Percentiles rank a stretch among this genome's conserved stretches.
Conservation (phyloP, 2,113 vertebrate genomes). For the Dryoscopus gambensis region DNA sequence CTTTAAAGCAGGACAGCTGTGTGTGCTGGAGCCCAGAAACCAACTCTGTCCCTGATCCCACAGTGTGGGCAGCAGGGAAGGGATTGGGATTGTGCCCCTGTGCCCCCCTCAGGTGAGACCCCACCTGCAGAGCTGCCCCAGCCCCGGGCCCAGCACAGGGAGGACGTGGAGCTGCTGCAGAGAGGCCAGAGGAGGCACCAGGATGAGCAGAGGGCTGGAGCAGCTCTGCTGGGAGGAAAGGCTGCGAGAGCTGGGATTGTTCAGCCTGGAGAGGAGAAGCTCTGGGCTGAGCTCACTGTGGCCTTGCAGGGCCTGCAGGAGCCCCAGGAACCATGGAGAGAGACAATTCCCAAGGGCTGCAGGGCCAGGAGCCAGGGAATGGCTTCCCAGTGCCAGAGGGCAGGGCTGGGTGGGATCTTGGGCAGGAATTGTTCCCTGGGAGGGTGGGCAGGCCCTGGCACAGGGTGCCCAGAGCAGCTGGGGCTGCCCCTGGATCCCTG, state of each 20-base stretch:
- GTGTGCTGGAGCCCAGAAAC: background rate
- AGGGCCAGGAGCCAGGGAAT: too few relatives aligned
- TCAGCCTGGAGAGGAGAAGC: too few relatives aligned
- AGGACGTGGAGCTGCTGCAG: too few relatives aligned
- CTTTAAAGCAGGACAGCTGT: background rate
- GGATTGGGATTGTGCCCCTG: background rate
- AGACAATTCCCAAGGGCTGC: too few relatives aligned
- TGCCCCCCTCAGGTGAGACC: background rate
- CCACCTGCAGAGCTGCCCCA: background rate
- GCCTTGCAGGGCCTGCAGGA: too few relatives aligned
- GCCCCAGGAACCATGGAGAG: too few relatives aligned
- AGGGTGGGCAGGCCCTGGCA: rapidly evolving
- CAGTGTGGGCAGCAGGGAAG: background rate
- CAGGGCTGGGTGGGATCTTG: background rate
- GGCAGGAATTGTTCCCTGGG: background rate
- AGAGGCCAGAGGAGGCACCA: too few relatives aligned
- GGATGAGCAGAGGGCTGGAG: too few relatives aligned
- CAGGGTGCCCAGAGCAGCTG: rapidly evolving
- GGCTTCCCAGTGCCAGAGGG: background rate
- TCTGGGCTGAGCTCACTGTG: too few relatives aligned
- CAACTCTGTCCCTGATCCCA: background rate
- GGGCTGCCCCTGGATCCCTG: background rate
- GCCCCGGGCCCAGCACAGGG: too few relatives aligned
- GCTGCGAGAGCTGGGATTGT: too few relatives aligned
- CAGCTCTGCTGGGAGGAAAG: too few relatives aligned